A percentile compares a stretch with the other conserved stretches of the same genome.
These are phyloP conservation scores for Spea multiplicata DNA, from an alignment of 2,113 vertebrate genomes.

Conservation along the genomic window DNA sequence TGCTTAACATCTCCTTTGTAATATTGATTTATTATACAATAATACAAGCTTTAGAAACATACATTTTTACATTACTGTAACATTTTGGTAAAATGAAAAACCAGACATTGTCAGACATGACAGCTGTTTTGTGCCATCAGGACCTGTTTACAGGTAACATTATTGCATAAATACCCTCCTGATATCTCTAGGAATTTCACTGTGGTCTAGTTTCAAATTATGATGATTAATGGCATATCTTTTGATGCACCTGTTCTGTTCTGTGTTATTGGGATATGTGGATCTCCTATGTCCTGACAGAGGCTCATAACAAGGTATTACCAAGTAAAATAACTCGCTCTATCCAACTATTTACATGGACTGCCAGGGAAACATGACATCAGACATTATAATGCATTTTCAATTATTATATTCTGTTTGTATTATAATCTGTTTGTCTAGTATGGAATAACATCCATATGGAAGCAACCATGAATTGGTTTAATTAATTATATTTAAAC, in stretches of 20 bases:
- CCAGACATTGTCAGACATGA: conserved; percentile 16
- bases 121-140: conserved; percentile 20
- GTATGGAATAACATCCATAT: not conserved
- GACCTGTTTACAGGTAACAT: conserved; percentile 25
- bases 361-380: no score
- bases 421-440: not conserved
- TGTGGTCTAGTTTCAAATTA: conserved; percentile 24
- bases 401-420: not conserved
- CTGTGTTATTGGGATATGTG: not conserved
- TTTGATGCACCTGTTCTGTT: conserved; percentile 28
- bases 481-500: not conserved
- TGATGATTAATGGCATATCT: conserved; percentile 27
- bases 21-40: conserved; percentile 10
- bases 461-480: not conserved
- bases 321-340: not conserved
- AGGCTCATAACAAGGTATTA: conserved; percentile 12
- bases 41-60: not conserved
- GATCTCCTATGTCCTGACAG: not conserved
- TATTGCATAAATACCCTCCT: conserved; percentile 30
- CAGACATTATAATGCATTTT: no score
- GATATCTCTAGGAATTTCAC: conserved; percentile 29
- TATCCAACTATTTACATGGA: no score
- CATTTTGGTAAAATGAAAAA: not conserved
- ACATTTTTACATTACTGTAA: not conserved
- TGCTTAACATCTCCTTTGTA: not conserved